Evolutionary conservation across 2,888 invertebrate species (phyloP).

Genomic region (Heteropelma amictum): DNA sequence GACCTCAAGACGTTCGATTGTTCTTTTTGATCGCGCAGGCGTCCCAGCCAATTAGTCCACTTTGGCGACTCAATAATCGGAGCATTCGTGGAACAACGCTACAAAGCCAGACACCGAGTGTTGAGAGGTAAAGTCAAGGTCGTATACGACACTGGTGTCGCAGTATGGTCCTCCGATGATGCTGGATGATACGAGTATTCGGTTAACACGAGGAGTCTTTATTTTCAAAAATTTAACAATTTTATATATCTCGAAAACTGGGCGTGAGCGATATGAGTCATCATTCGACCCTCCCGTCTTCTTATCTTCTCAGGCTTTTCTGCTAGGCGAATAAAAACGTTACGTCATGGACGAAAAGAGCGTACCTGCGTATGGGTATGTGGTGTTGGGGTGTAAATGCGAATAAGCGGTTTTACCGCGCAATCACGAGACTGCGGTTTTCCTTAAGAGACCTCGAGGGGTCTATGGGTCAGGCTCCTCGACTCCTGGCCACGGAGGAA

Average conservation of each 20-base stretch:
- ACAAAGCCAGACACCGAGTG: not conserved
- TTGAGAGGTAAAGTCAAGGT: no score
- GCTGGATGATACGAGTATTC: no score
- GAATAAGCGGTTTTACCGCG: conserved; percentile 68
- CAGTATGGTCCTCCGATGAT: no score
- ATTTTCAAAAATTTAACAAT: no score
- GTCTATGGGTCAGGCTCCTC: conserved; percentile 11
- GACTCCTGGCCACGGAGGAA: conserved; percentile 6
- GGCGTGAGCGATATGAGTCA: no score
- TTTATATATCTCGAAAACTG: no score
- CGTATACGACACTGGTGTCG: no score
- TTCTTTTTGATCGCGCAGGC: conserved; percentile 7
- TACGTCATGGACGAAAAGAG: not conserved
- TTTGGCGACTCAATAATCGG: conserved; percentile 40
- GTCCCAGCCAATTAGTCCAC: conserved; percentile 42
- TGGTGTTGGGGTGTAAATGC: conserved; percentile 62
- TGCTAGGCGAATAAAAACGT: not conserved
- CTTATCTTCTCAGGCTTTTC: no score
- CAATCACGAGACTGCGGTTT: conserved; percentile 68
- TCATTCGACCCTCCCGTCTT: no score
- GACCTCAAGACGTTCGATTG: no score
- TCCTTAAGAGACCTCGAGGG: conserved; percentile 50
- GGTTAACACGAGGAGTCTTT: no score
- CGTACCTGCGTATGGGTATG: not conserved
- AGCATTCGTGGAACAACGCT: conserved; percentile 27